Evolutionary conservation across 2,113 vertebrate species (phyloP).

Genomic region (Condylura cristata): DNA sequence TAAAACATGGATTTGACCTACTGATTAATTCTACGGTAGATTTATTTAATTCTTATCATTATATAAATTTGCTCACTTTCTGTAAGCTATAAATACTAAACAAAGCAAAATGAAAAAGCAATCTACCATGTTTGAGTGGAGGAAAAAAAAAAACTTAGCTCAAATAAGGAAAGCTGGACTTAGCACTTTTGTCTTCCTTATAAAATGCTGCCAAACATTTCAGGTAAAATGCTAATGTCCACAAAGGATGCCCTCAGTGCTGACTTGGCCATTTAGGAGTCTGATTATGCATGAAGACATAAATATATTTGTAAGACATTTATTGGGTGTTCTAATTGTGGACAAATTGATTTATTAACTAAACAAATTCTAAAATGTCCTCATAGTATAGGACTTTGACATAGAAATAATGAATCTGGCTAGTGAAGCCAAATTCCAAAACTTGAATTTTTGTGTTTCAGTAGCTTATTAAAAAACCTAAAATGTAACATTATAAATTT

Average conservation of each 20-base stretch:
- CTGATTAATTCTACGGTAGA: not conserved
- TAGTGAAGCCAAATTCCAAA: not conserved
- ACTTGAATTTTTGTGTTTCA: not conserved
- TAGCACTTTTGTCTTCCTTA: not conserved
- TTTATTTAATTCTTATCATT: not conserved
- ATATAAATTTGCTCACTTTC: not conserved
- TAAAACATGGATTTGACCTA: not conserved
- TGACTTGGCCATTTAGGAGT: not conserved
- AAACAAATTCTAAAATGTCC: not conserved
- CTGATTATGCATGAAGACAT: not conserved
- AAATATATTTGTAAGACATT: not conserved
- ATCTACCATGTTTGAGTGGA: not conserved
- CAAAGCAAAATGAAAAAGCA: not conserved
- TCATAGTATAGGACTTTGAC: not conserved
- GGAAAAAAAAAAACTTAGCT: not conserved
- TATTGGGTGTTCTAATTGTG: not conserved
- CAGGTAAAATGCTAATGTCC: not conserved
- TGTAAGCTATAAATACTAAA: not conserved
- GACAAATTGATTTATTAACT: slow-evolving; percentile 12
- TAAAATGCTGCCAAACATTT: slow-evolving; percentile 1
- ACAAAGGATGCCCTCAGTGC: not conserved
- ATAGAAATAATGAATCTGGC: not conserved
- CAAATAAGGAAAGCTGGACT: not conserved
- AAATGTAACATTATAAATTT: not conserved
- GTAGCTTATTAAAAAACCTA: not conserved